phyloP scores from a whole-genome alignment of 2,797 vertebrate genomes.

The Sebastes minor region DNA sequence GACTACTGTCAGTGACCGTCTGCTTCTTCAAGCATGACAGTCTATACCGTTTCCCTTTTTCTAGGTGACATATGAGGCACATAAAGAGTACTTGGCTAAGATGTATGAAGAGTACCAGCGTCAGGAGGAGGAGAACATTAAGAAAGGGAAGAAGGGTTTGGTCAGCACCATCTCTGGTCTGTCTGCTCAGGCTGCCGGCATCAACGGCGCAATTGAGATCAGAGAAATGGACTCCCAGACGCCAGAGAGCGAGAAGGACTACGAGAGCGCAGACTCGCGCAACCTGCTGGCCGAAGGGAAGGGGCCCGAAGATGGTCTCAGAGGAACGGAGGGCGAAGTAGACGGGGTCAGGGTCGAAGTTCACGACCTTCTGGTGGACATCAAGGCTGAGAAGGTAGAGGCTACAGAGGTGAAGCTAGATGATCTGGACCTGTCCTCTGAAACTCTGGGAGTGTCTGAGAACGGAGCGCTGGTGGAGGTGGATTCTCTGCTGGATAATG shows the following conservation, averaged over 20 bases:
- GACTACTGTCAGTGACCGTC: no score
- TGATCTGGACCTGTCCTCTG: slow-evolving; percentile 92
- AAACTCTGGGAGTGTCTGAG: slow-evolving; percentile 85
- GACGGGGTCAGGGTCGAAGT: slow-evolving; percentile 90
- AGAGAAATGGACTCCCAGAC: slow-evolving; percentile 92
- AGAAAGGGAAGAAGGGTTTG: slow-evolving; percentile 95
- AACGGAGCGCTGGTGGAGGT: slow-evolving; percentile 92
- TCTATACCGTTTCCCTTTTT: neutral
- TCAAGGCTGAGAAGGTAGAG: slow-evolving; percentile 98
- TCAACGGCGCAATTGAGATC: slow-evolving; percentile 90
- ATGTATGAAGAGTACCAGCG: slow-evolving; percentile 99
- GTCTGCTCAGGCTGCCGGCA: slow-evolving; percentile 88
- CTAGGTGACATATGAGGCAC: slow-evolving; percentile 89
- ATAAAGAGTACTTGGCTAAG: slow-evolving; percentile 97
- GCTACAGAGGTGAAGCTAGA: slow-evolving; percentile 98
- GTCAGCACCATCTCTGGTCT: slow-evolving; percentile 98
- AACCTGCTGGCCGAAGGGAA: slow-evolving; percentile 89
- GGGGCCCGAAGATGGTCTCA: slow-evolving; percentile 75
- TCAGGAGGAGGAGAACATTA: slow-evolving; percentile 97
- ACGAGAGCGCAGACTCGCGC: slow-evolving; percentile 84
- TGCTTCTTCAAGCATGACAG: no score
- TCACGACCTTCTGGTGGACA: slow-evolving; percentile 94
- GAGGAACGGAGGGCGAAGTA: slow-evolving; percentile 69
- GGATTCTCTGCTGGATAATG: slow-evolving; percentile 91
- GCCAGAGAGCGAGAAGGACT: slow-evolving; percentile 92